Evolutionary conservation across 2,888 invertebrate species (phyloP).

Genomic region (Myathropa florea): DNA sequence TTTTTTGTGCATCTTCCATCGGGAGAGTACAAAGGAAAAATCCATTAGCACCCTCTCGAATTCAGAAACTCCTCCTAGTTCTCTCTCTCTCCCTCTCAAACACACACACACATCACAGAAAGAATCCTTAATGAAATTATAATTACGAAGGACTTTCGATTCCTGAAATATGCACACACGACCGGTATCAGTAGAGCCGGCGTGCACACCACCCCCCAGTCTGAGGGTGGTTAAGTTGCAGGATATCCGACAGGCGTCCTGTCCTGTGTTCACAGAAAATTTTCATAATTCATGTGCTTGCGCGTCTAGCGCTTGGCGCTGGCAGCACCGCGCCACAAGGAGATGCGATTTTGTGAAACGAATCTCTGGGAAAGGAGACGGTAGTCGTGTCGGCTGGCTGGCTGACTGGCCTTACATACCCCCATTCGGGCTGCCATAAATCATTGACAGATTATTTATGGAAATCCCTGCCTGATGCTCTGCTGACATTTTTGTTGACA

Average conservation of each 20-base stretch:
- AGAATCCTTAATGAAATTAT: constrained; percentile 59
- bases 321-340: neutral
- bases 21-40: constrained; percentile 44
- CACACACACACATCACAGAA: constrained; percentile 6
- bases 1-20: constrained; percentile 29
- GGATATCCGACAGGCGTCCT: constrained; percentile 40
- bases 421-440: constrained; percentile 23
- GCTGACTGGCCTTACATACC: neutral
- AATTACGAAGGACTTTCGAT: constrained; percentile 57
- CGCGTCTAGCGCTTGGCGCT: neutral
- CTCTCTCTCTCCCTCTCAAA: neutral
- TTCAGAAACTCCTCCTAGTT: constrained; percentile 14
- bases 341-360: constrained; percentile 23
- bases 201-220: neutral
- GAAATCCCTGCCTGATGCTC: constrained; percentile 50
- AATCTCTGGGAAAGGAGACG: neutral
- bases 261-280: constrained; percentile 8
- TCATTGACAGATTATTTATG: constrained; percentile 53
- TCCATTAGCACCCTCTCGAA: constrained; percentile 55
- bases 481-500: constrained; percentile 55
- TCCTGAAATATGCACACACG: constrained; percentile 26
- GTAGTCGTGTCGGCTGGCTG: neutral
- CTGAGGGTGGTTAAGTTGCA: neutral
- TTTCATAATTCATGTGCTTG: constrained; percentile 25
- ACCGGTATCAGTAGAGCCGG: neutral